phyloP scores from a whole-genome alignment of 1,140 invertebrate species.

The Sminthurinus signatus region DNA sequence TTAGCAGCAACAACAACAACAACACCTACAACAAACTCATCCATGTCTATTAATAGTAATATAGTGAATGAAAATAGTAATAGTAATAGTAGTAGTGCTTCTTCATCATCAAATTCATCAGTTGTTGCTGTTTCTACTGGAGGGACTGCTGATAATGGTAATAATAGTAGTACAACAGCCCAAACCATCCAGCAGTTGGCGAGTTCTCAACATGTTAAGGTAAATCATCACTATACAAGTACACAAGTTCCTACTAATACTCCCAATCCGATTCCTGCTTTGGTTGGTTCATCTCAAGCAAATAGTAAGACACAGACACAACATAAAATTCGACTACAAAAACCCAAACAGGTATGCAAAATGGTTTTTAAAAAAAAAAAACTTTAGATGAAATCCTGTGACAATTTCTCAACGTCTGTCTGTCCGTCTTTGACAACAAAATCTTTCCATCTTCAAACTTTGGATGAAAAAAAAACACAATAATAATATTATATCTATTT shows the following conservation, averaged over 20 bases:
- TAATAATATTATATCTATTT: too few species aligned
- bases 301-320: slow-evolving; percentile 18
- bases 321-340: slow-evolving; percentile 23
- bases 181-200: not conserved
- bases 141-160: not conserved
- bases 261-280: slow-evolving; percentile 8
- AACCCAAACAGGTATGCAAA: slow-evolving; percentile 30
- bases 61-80: too few species aligned
- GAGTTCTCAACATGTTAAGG: slow-evolving; percentile 2
- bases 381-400: slow-evolving; percentile 1
- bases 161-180: not conserved
- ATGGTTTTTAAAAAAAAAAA: too few species aligned
- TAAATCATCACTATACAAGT: slow-evolving; percentile 7
- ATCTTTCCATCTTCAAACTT: too few species aligned
- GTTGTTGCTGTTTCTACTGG: not conserved
- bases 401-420: not conserved
- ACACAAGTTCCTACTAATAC: too few species aligned
- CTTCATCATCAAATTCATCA: too few species aligned
- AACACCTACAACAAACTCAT: not conserved
- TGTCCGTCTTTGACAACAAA: not conserved
- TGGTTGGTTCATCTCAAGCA: slow-evolving; percentile 22
- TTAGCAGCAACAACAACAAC: not conserved
- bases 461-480: too few species aligned
- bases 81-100: too few species aligned
- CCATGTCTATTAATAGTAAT: not conserved